A percentile compares a stretch with the other conserved stretches of the same genome.
Conservation (phyloP, 2,797 vertebrate genomes). For the Sciaenops ocellatus region DNA sequence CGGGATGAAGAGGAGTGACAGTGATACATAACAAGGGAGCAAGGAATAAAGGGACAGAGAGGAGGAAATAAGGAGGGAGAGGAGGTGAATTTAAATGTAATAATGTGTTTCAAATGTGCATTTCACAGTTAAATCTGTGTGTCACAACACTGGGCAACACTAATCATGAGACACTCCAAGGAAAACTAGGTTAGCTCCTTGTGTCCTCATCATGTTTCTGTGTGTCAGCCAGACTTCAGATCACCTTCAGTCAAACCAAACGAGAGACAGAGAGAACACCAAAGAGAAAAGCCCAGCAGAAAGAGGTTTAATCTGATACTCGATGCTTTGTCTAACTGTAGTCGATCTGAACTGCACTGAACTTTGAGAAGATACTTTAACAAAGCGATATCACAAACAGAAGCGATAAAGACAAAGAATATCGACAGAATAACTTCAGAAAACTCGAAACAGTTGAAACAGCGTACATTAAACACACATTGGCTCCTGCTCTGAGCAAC, state of each 20-base stretch:
- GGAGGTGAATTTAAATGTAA: neutral
- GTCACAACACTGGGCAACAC: neutral
- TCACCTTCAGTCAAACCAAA: constrained; percentile 8
- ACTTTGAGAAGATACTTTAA: neutral
- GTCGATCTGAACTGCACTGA: neutral
- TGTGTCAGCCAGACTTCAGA: constrained; percentile 9
- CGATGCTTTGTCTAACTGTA: neutral
- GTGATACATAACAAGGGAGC: neutral
- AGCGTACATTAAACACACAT: neutral
- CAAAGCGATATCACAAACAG: neutral
- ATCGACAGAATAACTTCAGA: neutral
- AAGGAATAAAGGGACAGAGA: neutral
- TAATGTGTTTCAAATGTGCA: neutral
- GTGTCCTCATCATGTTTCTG: constrained; percentile 18
- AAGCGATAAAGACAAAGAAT: neutral
- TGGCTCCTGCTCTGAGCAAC: neutral
- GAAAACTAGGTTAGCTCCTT: constrained; percentile 8
- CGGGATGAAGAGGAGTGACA: neutral
- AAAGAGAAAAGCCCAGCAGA: neutral
- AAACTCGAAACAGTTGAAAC: neutral
- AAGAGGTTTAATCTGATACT: neutral
- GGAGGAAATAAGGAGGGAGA: neutral
- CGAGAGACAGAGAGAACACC: neutral
- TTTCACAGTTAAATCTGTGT: neutral
- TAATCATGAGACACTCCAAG: neutral